Evolutionary conservation across 1,140 invertebrate genomes (phyloP), one percentile per base, ranked within the genome.

Genomic region (Chironomus striatipennis): DNA sequence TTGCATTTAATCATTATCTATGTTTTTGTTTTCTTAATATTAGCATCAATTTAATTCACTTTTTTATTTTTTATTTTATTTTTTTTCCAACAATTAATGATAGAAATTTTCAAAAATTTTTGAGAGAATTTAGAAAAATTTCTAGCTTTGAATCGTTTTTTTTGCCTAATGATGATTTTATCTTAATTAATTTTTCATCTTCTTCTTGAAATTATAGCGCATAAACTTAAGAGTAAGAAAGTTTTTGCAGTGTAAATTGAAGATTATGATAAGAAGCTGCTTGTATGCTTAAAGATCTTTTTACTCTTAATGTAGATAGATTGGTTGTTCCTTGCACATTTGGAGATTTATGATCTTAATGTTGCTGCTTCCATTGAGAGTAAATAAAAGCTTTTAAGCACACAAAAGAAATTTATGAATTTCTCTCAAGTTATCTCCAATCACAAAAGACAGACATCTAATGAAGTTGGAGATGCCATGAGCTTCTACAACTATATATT

Each of bases 1-100:
- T 57, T 57, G 47, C 47, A 57, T 57, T 47, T 57, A 57, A 57
- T 57, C 47, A 57, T 57, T 57, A 57, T 57, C 47, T 57, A 57
- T 57, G 43, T 57, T 57, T 57, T 34, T 34, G 24, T 34, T 34
- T 47, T 57, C 47, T 57, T 57, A 57, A 57, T 57, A 57, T 57
- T 57, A 57, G 47, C 47, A n/a, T 57, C 47, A 57, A 57, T 57
- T 34, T 34, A 34, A 34, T 34, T 34, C 24, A 34, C 24, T 34
- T 57, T 10, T 47, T 47, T n/a, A 15, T 57, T 57, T 57, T 57
- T 57, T 47, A 47, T 12, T 47, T 47, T 15, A 47, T 47, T 43
- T 47, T 47, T 47, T 10, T 15, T 47, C 7, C n/a, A 57, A 12
- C 12, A 57, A 5, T 57, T 12, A 1, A 15, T 57, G 47, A 12